phyloP scores from a whole-genome alignment of 1,140 invertebrate genomes.

The Tetramorium parvispinum region DNA sequence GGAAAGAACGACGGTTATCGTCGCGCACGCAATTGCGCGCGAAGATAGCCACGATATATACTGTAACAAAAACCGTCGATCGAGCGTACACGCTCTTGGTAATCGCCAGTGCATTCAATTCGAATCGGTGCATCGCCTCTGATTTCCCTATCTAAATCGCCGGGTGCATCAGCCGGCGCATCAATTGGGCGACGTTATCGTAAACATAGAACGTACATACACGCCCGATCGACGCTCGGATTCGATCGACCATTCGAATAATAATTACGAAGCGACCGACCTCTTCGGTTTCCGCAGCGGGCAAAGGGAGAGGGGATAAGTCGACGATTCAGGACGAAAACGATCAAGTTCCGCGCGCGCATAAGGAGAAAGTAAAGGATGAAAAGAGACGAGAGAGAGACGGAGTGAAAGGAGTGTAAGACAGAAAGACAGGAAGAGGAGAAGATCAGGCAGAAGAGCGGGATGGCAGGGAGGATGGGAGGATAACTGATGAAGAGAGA shows the following conservation, averaged over 20 bases:
- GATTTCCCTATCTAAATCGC: slow-evolving; percentile 64
- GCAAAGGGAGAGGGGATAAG: not conserved
- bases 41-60: slow-evolving; percentile 48
- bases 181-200: slow-evolving; percentile 63
- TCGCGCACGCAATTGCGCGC: slow-evolving; percentile 51
- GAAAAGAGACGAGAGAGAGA: slow-evolving; percentile 13
- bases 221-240: slow-evolving; percentile 38
- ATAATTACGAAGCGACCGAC: slow-evolving; percentile 49
- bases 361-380: slow-evolving; percentile 17
- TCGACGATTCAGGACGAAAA: slow-evolving; percentile 43
- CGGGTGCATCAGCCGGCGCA: slow-evolving; percentile 60
- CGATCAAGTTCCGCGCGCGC: slow-evolving; percentile 43
- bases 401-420: slow-evolving; percentile 10
- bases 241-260: slow-evolving; percentile 57
- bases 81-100: slow-evolving; percentile 56
- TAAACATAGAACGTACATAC: slow-evolving; percentile 59
- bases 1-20: slow-evolving; percentile 53
- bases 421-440: slow-evolving; percentile 63
- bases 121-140: slow-evolving; percentile 56
- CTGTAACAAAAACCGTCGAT: slow-evolving; percentile 59
- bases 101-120: slow-evolving; percentile 60
- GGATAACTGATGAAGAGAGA: slow-evolving; percentile 48
- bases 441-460: slow-evolving; percentile 49
- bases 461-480: slow-evolving; percentile 10
- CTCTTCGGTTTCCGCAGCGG: not conserved